Percentiles rank a stretch among this genome's conserved stretches.
Evolutionary conservation across 2,113 vertebrate genomes (phyloP).

Genomic region (Anoplopoma fimbria): DNA sequence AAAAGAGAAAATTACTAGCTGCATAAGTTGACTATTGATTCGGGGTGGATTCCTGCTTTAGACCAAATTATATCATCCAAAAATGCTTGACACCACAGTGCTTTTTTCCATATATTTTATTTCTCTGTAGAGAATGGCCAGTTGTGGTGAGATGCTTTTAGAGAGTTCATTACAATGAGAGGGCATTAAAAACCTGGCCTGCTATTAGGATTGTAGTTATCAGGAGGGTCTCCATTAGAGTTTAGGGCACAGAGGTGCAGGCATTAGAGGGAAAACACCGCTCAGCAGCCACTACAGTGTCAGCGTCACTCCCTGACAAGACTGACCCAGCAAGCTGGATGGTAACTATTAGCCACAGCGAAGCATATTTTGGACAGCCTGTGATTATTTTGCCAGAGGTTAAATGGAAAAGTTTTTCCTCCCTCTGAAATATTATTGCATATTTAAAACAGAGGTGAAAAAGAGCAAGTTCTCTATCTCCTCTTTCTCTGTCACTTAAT

Average conservation of each 20-base stretch:
- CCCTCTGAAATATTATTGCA: constrained; percentile 14
- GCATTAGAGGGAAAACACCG: constrained; percentile 60
- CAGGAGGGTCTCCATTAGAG: constrained; percentile 56
- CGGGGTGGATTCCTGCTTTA: constrained; percentile 25
- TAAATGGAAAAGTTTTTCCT: constrained; percentile 63
- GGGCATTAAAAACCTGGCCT: constrained; percentile 55
- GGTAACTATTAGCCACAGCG: constrained; percentile 32
- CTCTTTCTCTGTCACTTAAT: constrained; percentile 25
- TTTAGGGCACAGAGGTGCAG: constrained; percentile 50
- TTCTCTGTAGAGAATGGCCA: constrained; percentile 36
- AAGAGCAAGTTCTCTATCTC: constrained; percentile 7
- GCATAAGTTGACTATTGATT: not conserved
- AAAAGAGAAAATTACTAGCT: constrained; percentile 11
- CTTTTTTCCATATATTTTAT: constrained; percentile 32
- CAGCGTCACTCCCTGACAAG: constrained; percentile 33
- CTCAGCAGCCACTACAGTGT: constrained; percentile 54
- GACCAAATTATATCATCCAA: constrained; percentile 41
- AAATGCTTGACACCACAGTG: constrained; percentile 33
- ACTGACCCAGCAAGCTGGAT: constrained; percentile 39
- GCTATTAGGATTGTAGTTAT: constrained; percentile 53
- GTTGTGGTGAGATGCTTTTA: constrained; percentile 65
- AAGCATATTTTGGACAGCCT: constrained; percentile 45
- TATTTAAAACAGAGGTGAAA: constrained; percentile 29
- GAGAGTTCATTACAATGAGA: constrained; percentile 59
- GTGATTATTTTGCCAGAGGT: constrained; percentile 61